Conservation (phyloP, 1,140 invertebrate species). For the Lepidurus apus region DNA sequence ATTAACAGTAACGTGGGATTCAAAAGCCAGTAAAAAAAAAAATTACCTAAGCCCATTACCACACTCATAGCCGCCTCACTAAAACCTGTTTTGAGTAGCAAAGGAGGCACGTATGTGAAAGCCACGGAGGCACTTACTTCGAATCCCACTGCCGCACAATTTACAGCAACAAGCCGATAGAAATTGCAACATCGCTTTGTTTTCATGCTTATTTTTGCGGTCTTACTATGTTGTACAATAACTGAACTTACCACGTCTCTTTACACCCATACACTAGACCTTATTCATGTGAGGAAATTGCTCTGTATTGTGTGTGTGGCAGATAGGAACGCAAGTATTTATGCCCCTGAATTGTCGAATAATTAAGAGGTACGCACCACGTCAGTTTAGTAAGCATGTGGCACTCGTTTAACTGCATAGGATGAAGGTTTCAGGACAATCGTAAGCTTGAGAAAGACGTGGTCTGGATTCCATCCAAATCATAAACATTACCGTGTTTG, state of each 20-base stretch:
- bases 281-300: not conserved
- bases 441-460: too few species aligned
- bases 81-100: constrained; percentile 50
- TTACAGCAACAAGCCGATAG: constrained; percentile 40
- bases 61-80: constrained; percentile 46
- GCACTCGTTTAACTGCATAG: too few species aligned
- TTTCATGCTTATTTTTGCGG: not conserved
- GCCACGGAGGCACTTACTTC: constrained; percentile 50
- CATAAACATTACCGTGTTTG: too few species aligned
- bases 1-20: not conserved
- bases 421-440: too few species aligned
- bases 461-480: too few species aligned
- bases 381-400: too few species aligned
- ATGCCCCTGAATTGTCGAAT: too few species aligned
- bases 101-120: constrained; percentile 51
- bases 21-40: not conserved
- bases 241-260: too few species aligned
- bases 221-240: too few species aligned
- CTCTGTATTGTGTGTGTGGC: not conserved
- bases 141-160: constrained; percentile 49
- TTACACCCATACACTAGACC: not conserved
- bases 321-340: not conserved
- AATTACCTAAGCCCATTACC: constrained; percentile 38
- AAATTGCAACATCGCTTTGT: not conserved
- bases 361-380: too few species aligned